Base-by-base conservation (phyloP, 1,140 invertebrate genomes). In the Hetaerina americana region DNA sequence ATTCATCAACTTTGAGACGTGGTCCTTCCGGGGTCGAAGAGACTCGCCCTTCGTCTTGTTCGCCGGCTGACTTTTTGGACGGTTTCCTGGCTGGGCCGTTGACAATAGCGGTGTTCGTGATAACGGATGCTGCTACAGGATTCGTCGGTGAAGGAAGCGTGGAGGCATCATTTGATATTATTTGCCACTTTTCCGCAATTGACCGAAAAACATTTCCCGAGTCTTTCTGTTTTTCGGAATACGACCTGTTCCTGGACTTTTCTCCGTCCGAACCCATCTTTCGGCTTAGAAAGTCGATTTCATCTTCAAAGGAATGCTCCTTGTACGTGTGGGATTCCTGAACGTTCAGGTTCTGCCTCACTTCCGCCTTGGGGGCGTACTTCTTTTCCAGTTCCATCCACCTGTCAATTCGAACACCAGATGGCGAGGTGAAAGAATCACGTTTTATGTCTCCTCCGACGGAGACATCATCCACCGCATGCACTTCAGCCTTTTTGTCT, bases 181-280 rank as follows among this genome's bases (percentile, higher is more conserved):
- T 57, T n/a, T 57, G 40, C 81, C 81, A 82, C 68, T 79, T 80
- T 66, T 81, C 79, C 0, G 81, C 76, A n/a, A 82, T 70, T 24
- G 79, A 78, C 72, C 77, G 77, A 74, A 82, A 82, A 66, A 79
- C 80, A 68, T 80, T 78, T 18, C 78, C 75, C 18, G 77, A 76
- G 10, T 74, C 76, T 49, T 70, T 24, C 70, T 70, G 70, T 26
- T 57, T 57, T 57, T 57, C 40, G 3, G 40, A 12, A n/a, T 18
- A n/a, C 2, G 40, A 26, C 18, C 24, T 68, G 3, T 15, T 24
- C 1, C 67, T 10, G 2, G 26, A 68, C 26, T 28, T 68, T 24
- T 68, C 66, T 18, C 25, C 24, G 2, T 26, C 66, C n/a, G n/a
- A 10, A 1, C 27, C 66, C 12, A 26, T 15, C 1, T 68, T 68